phyloP scores from a whole-genome alignment of 1,140 invertebrate genomes.

The Cephus cinctus region DNA sequence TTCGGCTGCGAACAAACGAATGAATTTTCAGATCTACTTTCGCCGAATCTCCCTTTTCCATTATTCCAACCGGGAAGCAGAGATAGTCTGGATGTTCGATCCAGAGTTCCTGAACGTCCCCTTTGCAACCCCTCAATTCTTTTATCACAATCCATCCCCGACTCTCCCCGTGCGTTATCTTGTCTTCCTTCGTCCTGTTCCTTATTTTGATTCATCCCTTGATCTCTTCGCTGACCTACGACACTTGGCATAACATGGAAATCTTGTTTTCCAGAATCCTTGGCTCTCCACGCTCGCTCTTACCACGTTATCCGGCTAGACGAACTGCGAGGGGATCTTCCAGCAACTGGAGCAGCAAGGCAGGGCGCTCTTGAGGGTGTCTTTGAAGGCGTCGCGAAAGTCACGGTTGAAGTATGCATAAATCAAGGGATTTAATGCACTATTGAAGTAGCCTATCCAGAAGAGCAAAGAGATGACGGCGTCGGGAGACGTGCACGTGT shows the following conservation, averaged over 20 bases:
- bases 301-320: slow-evolving; percentile 37
- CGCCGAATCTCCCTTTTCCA: no score
- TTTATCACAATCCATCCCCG: no score
- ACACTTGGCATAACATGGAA: no score
- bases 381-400: slow-evolving; percentile 95
- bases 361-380: slow-evolving; percentile 82
- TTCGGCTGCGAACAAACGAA: no score
- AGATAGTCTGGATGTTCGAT: no score
- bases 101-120: no score
- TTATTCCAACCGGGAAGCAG: no score
- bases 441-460: slow-evolving; percentile 92
- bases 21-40: slow-evolving; percentile 15
- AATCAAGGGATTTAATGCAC: slow-evolving; percentile 93
- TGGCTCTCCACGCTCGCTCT: neutral
- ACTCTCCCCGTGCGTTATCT: slow-evolving; percentile 19
- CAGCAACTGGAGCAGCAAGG: slow-evolving; percentile 69
- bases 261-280: no score
- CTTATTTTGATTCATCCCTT: no score
- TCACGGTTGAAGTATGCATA: slow-evolving; percentile 99
- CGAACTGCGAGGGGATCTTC: slow-evolving; percentile 50
- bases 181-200: no score
- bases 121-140: no score
- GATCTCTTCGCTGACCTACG: no score
- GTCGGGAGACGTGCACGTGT: slow-evolving; percentile 77
- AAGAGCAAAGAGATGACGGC: slow-evolving; percentile 79